Percentiles rank a stretch among this genome's conserved stretches.
Evolutionary conservation across 2,797 vertebrate genomes (phyloP).

Genomic region (Trachurus trachurus): DNA sequence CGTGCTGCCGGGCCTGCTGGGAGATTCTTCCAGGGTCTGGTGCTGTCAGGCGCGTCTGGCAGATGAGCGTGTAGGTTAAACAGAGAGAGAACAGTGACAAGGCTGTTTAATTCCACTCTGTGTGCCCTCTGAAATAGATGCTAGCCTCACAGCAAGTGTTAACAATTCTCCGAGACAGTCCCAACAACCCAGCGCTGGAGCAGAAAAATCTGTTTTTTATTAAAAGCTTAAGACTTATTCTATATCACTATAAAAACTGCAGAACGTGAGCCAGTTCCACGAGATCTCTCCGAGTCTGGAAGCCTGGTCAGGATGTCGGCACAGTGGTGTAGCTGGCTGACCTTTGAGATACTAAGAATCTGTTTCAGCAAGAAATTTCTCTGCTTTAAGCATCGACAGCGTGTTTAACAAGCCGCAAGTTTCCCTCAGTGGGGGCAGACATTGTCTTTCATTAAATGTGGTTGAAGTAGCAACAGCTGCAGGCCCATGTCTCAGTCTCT

Average conservation of each 20-base stretch:
- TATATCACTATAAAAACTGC: slow-evolving; percentile 35
- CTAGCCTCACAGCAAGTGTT: slow-evolving; percentile 28
- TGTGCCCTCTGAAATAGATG: slow-evolving; percentile 46
- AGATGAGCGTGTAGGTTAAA: slow-evolving; percentile 77
- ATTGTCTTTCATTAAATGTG: slow-evolving; percentile 71
- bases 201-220: slow-evolving; percentile 39
- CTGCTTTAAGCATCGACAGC: slow-evolving; percentile 49
- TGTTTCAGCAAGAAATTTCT: slow-evolving; percentile 53
- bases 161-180: slow-evolving; percentile 22
- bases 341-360: slow-evolving; percentile 59
- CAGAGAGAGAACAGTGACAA: slow-evolving; percentile 77
- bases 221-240: slow-evolving; percentile 35
- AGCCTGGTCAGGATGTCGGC: slow-evolving; percentile 52
- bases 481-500: slow-evolving; percentile 39
- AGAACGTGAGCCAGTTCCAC: slow-evolving; percentile 34
- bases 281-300: slow-evolving; percentile 32
- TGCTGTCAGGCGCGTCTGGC: slow-evolving; percentile 75
- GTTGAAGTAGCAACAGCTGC: slow-evolving; percentile 72
- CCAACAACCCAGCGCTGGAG: not conserved
- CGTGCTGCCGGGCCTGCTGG: slow-evolving; percentile 64
- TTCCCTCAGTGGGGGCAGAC: slow-evolving; percentile 51
- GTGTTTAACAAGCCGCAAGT: slow-evolving; percentile 67
- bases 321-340: slow-evolving; percentile 55
- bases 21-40: slow-evolving; percentile 74
- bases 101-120: slow-evolving; percentile 70